These are phyloP conservation scores for Drosophila melanogaster DNA, from an alignment of 1,140 invertebrate species.

Conservation along the genomic window Release_6_plus_ISO1_MT NT_033777.3:4239501-4240000, in stretches of 20 bases:
- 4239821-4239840: constrained; percentile 86
- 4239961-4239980: constrained; percentile 92
- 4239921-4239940: constrained; percentile 88
- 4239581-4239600: constrained; percentile 74
- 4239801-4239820: constrained; percentile 88
- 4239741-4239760: constrained; percentile 86
- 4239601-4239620: constrained; percentile 73
- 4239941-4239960: constrained; percentile 90
- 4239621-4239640: constrained; percentile 80
- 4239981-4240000: constrained; percentile 88
- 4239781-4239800: constrained; percentile 92
- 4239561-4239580: constrained; percentile 84
- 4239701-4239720: constrained; percentile 62
- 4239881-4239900: constrained; percentile 87
- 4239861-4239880: constrained; percentile 53
- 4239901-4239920: constrained; percentile 86
- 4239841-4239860: constrained; percentile 89
- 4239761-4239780: constrained; percentile 89
- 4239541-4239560: constrained; percentile 87
- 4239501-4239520: constrained; percentile 92
- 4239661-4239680: constrained; percentile 91
- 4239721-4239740: constrained; percentile 53
- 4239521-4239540: constrained; percentile 89
- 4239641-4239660: constrained; percentile 86
- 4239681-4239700: constrained; percentile 61